Evolutionary conservation across 2,888 invertebrate genomes (phyloP).

Genomic region (Spialia ferax): DNA sequence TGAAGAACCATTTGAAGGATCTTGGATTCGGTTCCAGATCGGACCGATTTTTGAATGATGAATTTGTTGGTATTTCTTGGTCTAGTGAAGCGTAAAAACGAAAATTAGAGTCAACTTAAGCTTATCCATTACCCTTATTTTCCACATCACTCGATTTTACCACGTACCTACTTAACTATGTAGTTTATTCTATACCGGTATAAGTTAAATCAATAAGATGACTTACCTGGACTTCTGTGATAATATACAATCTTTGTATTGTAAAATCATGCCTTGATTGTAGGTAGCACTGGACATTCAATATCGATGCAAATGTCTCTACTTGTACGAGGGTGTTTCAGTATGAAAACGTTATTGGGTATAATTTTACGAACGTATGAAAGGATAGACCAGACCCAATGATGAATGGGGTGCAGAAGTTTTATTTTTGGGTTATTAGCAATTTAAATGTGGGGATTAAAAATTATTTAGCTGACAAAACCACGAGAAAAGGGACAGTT

Average conservation of each 20-base stretch:
- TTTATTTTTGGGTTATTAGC: constrained; percentile 27
- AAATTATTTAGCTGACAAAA: not conserved
- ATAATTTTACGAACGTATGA: constrained; percentile 39
- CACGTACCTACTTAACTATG: too few relatives aligned
- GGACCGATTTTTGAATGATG: too few relatives aligned
- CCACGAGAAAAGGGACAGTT: not conserved
- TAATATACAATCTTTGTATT: constrained; percentile 58
- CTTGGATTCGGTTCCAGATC: too few relatives aligned
- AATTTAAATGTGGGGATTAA: constrained; percentile 28
- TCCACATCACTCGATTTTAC: too few relatives aligned
- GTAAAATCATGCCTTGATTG: constrained; percentile 80
- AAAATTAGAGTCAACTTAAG: too few relatives aligned
- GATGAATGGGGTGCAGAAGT: not conserved
- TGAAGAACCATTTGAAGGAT: too few relatives aligned
- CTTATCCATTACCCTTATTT: too few relatives aligned
- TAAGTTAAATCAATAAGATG: too few relatives aligned
- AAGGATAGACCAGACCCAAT: constrained; percentile 30
- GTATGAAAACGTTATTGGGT: constrained; percentile 39
- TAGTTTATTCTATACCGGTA: too few relatives aligned
- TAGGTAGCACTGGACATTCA: constrained; percentile 77
- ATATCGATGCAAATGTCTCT: constrained; percentile 83
- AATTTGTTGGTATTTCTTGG: too few relatives aligned
- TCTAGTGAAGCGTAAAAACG: too few relatives aligned
- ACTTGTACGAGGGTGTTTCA: constrained; percentile 49
- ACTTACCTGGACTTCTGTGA: too few relatives aligned